Evolutionary conservation across 2,797 vertebrate species (phyloP), one percentile per base, ranked within the genome.

Genomic region (Malacoctenus gilli): DNA sequence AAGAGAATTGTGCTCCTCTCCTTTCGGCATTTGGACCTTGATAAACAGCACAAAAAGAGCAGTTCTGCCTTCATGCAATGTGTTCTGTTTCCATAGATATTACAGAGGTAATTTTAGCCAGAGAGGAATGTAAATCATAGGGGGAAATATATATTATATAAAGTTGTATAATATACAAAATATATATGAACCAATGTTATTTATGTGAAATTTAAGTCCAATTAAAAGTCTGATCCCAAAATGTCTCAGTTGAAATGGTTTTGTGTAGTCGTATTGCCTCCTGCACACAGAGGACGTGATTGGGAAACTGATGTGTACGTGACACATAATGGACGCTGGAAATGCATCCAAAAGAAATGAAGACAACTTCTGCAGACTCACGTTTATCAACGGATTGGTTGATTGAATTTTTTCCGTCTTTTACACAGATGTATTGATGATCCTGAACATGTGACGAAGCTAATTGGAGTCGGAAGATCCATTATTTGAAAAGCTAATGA

Each of bases 111-210:
- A 65, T 85, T 89, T 87, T 89, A 87, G 86, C 77, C 81, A 85
- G 84, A 88, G 80, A 86, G 87, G 83, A 87, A 87, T 91, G 86
- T 91, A 91, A 90, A 90, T 91, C 86, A 89, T 84, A 87, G 75
- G 89, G 85, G 89, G 80, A 87, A 86, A 91, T 92, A 90, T 92
- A 93, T 92, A 93, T 92, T 92, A 91, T 92, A 91, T 92, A 91
- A 91, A 90, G 86, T 83, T 90, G 88, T 92, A 91, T 87, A 88
- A 90, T 92, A 87, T 87, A 89, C 85, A 85, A 89, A 86, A 89
- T 87, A 89, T 88, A 90, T 92, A 92, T 91, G 87, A 91, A 90
- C 87, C 87, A 87, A 91, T 92, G 91, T 93, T 93, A 93, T 93
- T 93, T 93, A 93, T 93, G 92, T 93, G 91, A 92, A n/a, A 86